Evolutionary conservation across 2,797 vertebrate species (phyloP).

Genomic region (Amblyraja radiata): DNA sequence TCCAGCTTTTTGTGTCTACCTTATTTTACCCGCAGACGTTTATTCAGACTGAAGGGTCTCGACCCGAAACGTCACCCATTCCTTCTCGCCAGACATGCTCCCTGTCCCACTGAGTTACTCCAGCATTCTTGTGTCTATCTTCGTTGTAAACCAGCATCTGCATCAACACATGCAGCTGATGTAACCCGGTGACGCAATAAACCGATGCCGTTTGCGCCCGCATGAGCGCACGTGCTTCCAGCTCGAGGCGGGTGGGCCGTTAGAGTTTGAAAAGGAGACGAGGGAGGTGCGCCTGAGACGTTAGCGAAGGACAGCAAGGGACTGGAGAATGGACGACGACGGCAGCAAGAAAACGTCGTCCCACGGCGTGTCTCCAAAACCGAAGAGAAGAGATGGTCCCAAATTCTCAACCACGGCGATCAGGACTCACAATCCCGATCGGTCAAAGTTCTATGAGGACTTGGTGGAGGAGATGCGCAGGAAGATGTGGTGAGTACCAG

Average conservation of each 20-base stretch:
- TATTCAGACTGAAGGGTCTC: too few species aligned
- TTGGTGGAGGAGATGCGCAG: slow-evolving; percentile 33
- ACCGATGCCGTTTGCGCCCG: background rate
- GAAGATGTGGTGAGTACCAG: slow-evolving; percentile 8
- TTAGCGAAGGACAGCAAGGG: too few species aligned
- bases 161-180: too few species aligned
- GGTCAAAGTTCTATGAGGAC: slow-evolving; percentile 29
- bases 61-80: too few species aligned
- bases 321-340: background rate
- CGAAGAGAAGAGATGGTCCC: background rate
- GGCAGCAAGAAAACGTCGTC: background rate
- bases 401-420: background rate
- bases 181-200: too few species aligned
- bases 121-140: too few species aligned
- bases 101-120: too few species aligned
- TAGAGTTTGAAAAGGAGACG: background rate
- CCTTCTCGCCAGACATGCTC: too few species aligned
- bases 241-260: background rate
- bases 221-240: background rate
- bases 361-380: background rate
- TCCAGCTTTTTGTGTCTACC: too few species aligned
- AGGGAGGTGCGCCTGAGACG: background rate
- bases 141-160: too few species aligned
- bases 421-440: background rate
- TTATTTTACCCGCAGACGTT: too few species aligned